Percentiles rank a stretch among this genome's conserved stretches.
phyloP scores from a whole-genome alignment of 2,888 invertebrate species.

The Drosophila fulvimacula region DNA sequence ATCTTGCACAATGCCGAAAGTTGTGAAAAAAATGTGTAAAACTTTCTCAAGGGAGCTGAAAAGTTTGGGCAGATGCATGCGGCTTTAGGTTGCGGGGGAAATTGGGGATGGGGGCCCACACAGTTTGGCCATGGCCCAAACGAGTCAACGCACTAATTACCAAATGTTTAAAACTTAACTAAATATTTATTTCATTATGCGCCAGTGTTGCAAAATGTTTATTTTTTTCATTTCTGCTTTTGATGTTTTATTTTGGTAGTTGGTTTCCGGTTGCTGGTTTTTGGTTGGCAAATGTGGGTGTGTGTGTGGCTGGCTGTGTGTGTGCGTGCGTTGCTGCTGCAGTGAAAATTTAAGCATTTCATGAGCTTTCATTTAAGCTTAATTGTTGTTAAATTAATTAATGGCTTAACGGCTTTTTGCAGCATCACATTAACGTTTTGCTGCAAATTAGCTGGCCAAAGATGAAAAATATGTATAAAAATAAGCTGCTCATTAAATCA shows the following conservation, averaged over 20 bases:
- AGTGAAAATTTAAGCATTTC: conserved; percentile 33
- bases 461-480: neutral
- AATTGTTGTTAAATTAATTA: conserved; percentile 55
- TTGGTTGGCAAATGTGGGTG: conserved; percentile 14
- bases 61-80: conserved; percentile 29
- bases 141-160: conserved; percentile 71
- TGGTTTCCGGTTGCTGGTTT: conserved; percentile 19
- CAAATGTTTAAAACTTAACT: conserved; percentile 70
- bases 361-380: conserved; percentile 46
- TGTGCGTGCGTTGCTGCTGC: conserved; percentile 11
- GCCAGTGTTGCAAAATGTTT: conserved; percentile 5
- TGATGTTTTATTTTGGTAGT: conserved; percentile 15
- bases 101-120: neutral
- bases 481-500: conserved; percentile 2
- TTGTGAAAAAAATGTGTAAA: neutral
- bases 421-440: neutral
- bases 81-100: conserved; percentile 46
- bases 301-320: conserved; percentile 9
- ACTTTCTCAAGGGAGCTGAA: neutral
- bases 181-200: conserved; percentile 71
- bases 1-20: conserved; percentile 35
- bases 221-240: conserved; percentile 14
- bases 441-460: conserved; percentile 7
- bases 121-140: conserved; percentile 2
- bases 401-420: conserved; percentile 28